Base-by-base conservation (phyloP, 2,888 invertebrate genomes). In the Pseudococcus longispinus region DNA sequence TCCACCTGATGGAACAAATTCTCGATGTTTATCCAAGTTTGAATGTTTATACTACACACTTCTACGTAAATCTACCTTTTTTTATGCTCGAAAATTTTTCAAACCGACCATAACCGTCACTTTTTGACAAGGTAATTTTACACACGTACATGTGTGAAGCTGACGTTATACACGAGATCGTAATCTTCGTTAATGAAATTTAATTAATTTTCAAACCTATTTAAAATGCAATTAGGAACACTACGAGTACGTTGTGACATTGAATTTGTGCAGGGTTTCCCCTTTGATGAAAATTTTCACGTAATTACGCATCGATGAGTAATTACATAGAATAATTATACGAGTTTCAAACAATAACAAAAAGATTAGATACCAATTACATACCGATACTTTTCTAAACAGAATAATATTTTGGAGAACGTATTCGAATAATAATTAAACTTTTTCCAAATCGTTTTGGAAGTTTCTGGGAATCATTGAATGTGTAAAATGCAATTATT, bases 251-350 rank as follows among this genome's bases (percentile, higher is more conserved):
- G 77, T 42, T 77, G 29, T 42, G 77, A 42, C 77, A 77, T 77
- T 77, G 77, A 77, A 77, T 77, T 77, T 8, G 37, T 42, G 20
- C 20, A 77, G 77, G 42, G 77, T 37, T 77, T 77, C 77, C 29
- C 70, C 18, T 70, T 70, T 29, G 29, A 29, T 29, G 70, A 29
- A 29, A 29, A 15, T 13, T 29, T 70, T 70, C 70, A 2, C 9
- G 70, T 15, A 26, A 29, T 70, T 29, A 70, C 13, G 15, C 29
- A 29, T 29, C 70, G 29, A 70, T 29, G 70, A 70, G 70, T 29
- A 5, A 32, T 32, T 70, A 29, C 13, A 15, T 29, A 29, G 3
- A 70, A 29, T 70, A 65, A 65, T 26, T 65, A 20, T 13, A 23
- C 65, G 65, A 65, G 51, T 51, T 20, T 5, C 23, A 3, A 55